Evolutionary conservation across 2,797 vertebrate species (phyloP).

Genomic region (Triplophysa bombifrons): DNA sequence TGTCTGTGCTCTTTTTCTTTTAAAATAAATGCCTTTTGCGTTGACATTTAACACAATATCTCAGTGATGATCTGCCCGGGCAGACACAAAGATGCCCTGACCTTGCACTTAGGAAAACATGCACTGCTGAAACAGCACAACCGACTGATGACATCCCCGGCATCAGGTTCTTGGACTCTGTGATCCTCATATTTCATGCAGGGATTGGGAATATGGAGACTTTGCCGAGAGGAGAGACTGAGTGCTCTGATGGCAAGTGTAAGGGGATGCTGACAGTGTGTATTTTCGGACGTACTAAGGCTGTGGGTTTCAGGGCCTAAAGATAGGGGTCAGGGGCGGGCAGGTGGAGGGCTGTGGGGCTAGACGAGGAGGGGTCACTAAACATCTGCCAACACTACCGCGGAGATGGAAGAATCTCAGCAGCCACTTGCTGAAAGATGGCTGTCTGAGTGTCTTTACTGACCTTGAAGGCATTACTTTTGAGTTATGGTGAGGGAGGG

Average conservation of each 20-base stretch:
- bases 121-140: conserved; percentile 41
- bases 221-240: not conserved
- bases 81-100: not conserved
- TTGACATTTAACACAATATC: not conserved
- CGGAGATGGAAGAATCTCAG: conserved; percentile 17
- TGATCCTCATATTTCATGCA: conserved; percentile 36
- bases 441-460: conserved; percentile 47
- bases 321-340: conserved; percentile 27
- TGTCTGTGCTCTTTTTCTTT: not conserved
- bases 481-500: conserved; percentile 45
- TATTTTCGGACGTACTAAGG: conserved; percentile 33
- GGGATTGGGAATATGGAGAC: conserved; percentile 26
- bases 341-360: conserved; percentile 8
- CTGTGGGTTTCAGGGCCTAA: conserved; percentile 16
- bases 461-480: conserved; percentile 59
- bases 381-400: conserved; percentile 42
- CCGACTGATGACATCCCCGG: conserved; percentile 31
- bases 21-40: not conserved
- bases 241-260: not conserved
- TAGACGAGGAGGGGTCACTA: conserved; percentile 34
- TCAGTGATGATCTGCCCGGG: not conserved
- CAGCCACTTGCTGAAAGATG: conserved; percentile 34
- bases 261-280: conserved; percentile 38
- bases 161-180: conserved; percentile 11
- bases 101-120: conserved; percentile 32